Conservation (phyloP, 1,140 invertebrate species). For the Megalonaias nervosa region DNA sequence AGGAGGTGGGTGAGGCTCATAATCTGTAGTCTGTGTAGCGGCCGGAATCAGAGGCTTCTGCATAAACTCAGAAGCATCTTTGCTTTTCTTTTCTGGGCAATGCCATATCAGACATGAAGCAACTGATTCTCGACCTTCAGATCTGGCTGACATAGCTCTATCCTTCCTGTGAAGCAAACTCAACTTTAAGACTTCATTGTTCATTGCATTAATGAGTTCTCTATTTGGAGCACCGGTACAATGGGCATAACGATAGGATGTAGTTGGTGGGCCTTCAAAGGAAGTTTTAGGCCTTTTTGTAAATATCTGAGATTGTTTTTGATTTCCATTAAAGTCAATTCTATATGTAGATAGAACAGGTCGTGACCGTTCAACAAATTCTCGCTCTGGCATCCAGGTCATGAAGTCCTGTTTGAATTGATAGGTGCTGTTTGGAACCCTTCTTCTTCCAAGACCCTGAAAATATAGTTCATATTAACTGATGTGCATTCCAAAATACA, state of each 20-base stretch:
- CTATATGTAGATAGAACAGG: slow-evolving; percentile 61
- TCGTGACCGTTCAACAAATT: slow-evolving; percentile 47
- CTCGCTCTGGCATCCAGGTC: slow-evolving; percentile 62
- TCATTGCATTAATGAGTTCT: slow-evolving; percentile 53
- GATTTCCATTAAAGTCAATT: slow-evolving; percentile 50
- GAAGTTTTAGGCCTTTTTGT: slow-evolving; percentile 59
- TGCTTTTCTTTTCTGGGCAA: slow-evolving; percentile 13
- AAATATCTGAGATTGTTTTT: slow-evolving; percentile 44
- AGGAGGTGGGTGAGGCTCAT: slow-evolving; percentile 34
- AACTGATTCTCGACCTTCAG: slow-evolving; percentile 53
- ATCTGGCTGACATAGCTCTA: slow-evolving; percentile 48
- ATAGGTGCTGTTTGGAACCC: slow-evolving; percentile 54
- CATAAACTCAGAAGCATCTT: slow-evolving; percentile 1
- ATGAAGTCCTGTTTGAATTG: slow-evolving; percentile 62
- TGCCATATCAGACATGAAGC: slow-evolving; percentile 64
- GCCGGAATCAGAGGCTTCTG: slow-evolving; percentile 14
- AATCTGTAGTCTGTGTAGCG: slow-evolving; percentile 33
- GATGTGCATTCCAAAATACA: too few relatives aligned
- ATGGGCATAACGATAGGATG: slow-evolving; percentile 65
- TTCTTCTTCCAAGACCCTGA: slow-evolving; percentile 63
- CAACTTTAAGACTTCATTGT: slow-evolving; percentile 57
- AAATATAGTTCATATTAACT: slow-evolving; percentile 12
- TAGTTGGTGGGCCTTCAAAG: slow-evolving; percentile 59
- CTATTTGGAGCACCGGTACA: slow-evolving; percentile 54
- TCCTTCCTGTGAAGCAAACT: slow-evolving; percentile 48